A percentile compares a stretch with the other conserved stretches of the same genome.
Conservation (phyloP, 2,888 invertebrate genomes). For the Leucania comma region DNA sequence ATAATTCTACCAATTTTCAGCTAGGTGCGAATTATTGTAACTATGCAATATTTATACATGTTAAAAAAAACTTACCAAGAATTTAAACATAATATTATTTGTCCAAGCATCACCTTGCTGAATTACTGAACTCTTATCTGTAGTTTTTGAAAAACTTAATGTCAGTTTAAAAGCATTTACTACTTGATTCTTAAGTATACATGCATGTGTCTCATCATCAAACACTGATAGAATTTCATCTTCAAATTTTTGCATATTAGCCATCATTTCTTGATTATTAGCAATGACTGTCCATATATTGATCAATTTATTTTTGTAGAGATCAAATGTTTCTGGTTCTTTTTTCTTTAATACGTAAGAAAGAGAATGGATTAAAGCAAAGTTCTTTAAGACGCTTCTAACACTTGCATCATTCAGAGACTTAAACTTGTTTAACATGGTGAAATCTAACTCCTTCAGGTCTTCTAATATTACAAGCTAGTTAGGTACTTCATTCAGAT, state of each 20-base stretch:
- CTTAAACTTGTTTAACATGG: slow-evolving; percentile 71
- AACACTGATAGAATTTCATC: neutral
- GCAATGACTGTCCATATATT: neutral
- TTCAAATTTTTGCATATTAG: neutral
- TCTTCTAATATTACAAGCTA: slow-evolving; percentile 77
- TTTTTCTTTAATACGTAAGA: slow-evolving; percentile 73
- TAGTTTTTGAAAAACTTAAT: slow-evolving; percentile 43
- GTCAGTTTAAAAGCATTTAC: slow-evolving; percentile 10
- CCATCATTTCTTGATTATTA: neutral
- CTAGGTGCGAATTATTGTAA: too few relatives aligned
- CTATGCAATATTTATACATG: too few relatives aligned
- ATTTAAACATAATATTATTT: slow-evolving; percentile 74
- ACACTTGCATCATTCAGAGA: slow-evolving; percentile 68
- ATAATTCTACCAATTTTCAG: too few relatives aligned
- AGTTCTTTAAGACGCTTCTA: slow-evolving; percentile 69
- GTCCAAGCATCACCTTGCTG: slow-evolving; percentile 79
- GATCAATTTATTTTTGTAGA: slow-evolving; percentile 48
- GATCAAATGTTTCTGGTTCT: slow-evolving; percentile 67
- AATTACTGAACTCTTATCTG: slow-evolving; percentile 65
- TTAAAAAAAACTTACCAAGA: slow-evolving; percentile 65
- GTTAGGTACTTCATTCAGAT: slow-evolving; percentile 62
- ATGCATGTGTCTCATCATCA: slow-evolving; percentile 7
- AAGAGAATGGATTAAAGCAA: slow-evolving; percentile 75
- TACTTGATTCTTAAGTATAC: slow-evolving; percentile 55
- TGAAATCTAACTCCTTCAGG: slow-evolving; percentile 64